A percentile compares a stretch with the other conserved stretches of the same genome.
Evolutionary conservation across 2,888 invertebrate species (phyloP).

Genomic region (Pristionchus japonicus): DNA sequence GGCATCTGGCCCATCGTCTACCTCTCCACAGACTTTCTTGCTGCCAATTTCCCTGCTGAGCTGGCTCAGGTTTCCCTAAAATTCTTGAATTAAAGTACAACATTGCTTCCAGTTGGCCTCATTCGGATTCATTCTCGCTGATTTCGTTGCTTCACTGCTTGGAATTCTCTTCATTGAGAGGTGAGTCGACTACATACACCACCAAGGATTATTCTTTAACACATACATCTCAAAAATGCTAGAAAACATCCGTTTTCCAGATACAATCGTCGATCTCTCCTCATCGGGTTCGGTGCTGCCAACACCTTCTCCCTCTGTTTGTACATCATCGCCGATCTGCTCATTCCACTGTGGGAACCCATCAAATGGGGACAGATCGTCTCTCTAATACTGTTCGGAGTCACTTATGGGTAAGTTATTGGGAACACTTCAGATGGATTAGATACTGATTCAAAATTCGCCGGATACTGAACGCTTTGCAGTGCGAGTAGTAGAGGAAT

Average conservation of each 20-base stretch:
- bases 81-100: background rate
- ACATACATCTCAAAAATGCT: too few species aligned
- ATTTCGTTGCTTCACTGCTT: conserved; percentile 55
- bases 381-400: conserved; percentile 60
- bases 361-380: conserved; percentile 62
- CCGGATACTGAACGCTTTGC: too few species aligned
- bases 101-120: conserved; percentile 53
- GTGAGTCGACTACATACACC: background rate
- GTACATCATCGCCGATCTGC: conserved; percentile 49
- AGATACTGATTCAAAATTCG: too few species aligned
- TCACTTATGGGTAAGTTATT: conserved; percentile 64
- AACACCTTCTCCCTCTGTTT: conserved; percentile 60
- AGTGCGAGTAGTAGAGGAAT: too few species aligned
- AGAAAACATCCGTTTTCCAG: conserved; percentile 29
- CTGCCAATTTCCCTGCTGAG: conserved; percentile 18
- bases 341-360: conserved; percentile 37
- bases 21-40: conserved; percentile 48
- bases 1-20: conserved; percentile 58
- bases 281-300: conserved; percentile 56
- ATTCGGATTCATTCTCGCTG: conserved; percentile 59
- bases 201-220: background rate
- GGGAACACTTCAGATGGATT: too few species aligned
- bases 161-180: conserved; percentile 29
- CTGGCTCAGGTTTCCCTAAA: conserved; percentile 29
- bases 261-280: conserved; percentile 60